These are phyloP conservation scores for Eucera pruinosa DNA, from an alignment of 2,888 invertebrate genomes.

Conservation along the genomic window DNA sequence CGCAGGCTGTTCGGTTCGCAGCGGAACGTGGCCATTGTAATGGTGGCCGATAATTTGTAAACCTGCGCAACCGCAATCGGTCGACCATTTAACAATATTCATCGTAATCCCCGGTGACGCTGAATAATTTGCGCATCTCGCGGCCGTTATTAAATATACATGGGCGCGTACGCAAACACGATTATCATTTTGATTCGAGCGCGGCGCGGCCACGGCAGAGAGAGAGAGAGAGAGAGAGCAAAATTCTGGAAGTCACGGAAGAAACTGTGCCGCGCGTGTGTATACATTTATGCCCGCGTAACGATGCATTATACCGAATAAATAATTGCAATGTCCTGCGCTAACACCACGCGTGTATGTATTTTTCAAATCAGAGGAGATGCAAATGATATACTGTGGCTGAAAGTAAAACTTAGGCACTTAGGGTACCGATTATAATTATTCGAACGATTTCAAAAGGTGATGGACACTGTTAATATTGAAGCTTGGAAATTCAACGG, in stretches of 20 bases:
- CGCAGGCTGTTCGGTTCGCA: conserved; percentile 9
- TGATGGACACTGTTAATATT: no score
- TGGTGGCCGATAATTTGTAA: conserved; percentile 42
- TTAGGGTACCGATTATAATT: no score
- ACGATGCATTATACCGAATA: background rate
- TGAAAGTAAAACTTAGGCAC: no score
- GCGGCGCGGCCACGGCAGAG: no score
- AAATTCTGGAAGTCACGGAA: conserved; percentile 4
- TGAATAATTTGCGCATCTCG: conserved; percentile 39
- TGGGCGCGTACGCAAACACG: conserved; percentile 5
- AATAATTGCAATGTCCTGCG: background rate
- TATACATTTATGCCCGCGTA: background rate
- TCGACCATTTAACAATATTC: conserved; percentile 50
- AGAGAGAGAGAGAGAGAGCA: no score
- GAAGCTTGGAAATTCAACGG: no score
- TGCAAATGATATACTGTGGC: no score
- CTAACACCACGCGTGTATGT: no score
- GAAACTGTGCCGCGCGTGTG: background rate
- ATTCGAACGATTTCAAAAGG: no score
- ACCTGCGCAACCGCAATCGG: conserved; percentile 44
- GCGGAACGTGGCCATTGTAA: conserved; percentile 25
- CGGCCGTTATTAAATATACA: conserved; percentile 19
- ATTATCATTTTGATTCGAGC: conserved; percentile 25
- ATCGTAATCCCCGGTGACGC: conserved; percentile 37
- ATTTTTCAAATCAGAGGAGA: no score